Evolutionary conservation across 2,113 vertebrate genomes (phyloP), one percentile per base, ranked within the genome.

Genomic region (Poecilia latipinna): DNA sequence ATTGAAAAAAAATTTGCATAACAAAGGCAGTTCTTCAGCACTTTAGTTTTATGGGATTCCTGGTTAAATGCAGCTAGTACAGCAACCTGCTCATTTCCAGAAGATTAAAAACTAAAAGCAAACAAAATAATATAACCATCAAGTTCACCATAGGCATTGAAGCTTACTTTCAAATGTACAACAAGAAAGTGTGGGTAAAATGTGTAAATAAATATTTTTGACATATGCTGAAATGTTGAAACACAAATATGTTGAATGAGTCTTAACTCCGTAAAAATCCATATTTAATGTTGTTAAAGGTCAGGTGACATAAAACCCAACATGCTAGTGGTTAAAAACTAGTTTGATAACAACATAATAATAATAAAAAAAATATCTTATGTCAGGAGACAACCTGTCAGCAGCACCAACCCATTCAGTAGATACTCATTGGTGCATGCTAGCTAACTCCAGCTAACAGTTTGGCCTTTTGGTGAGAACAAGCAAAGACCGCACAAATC

Each of bases 301-400:
- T 54, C 22, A 54, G 51, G 51, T 54, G 17, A 54, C 22, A n/a
- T 22, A 24, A 54, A 54, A 54, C 22, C 51, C 51, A 54, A 54
- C 51, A 48, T 48, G 51, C 22, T 54, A 54, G 51, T 54, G 51
- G 22, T 54, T 54, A 54, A 24, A 54, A 54, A 54, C 51, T 54
- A 5, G 51, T 54, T 24, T 54, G 22, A 54, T 24, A 54, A 54
- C 7, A 8, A 54, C 24, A 17, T 8, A 54, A n/a, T 5, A 24
- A 3, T 8, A 24, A 2, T 2, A 54, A 51, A 51, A 22, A 3
- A 22, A 17, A 17, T 4, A 15, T 78, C 60, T 62, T 66, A 51
- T 62, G 10, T 61, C 48, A 42, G 22, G 51, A 42, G 42, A 76
- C 28, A n/a, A 84, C 39, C 35, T 61, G 51, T 42, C 32, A 32